Percentiles rank a stretch among this genome's conserved stretches.
Evolutionary conservation across 2,888 invertebrate genomes (phyloP).

Genomic region (Operophtera brumata): DNA sequence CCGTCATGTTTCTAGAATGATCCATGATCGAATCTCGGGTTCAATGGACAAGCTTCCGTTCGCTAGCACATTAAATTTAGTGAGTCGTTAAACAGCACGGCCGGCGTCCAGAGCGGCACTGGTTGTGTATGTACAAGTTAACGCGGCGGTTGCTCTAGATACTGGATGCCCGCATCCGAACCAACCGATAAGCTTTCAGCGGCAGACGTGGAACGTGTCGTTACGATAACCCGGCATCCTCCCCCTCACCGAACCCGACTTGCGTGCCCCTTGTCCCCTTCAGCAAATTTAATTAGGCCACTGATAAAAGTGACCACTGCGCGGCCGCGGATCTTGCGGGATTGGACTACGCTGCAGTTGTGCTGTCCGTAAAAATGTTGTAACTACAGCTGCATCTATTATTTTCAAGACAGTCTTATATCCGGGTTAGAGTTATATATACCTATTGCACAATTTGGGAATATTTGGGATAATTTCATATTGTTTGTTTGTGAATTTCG

Average conservation of each 20-base stretch:
- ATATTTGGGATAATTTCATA: too few species aligned
- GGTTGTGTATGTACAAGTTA: not conserved
- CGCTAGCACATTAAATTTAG: conserved; percentile 41
- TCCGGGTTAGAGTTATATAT: too few species aligned
- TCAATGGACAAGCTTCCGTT: conserved; percentile 52
- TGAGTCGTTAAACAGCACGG: conserved; percentile 48
- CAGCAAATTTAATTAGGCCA: conserved; percentile 10
- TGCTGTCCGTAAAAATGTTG: too few species aligned
- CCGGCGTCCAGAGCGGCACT: conserved; percentile 29
- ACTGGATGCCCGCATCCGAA: conserved; percentile 54
- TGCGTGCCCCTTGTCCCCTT: conserved; percentile 22
- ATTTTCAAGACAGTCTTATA: too few species aligned
- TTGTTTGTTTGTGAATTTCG: too few species aligned
- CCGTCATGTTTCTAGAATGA: conserved; percentile 45
- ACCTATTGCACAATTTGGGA: too few species aligned
- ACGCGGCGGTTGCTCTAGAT: conserved; percentile 50
- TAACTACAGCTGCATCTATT: too few species aligned
- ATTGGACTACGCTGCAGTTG: too few species aligned
- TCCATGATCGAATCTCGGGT: conserved; percentile 43
- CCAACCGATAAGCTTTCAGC: conserved; percentile 55
- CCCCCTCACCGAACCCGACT: conserved; percentile 20
- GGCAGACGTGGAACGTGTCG: conserved; percentile 15
- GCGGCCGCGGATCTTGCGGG: not conserved
- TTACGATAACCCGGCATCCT: conserved; percentile 24
- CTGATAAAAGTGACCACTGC: not conserved